Evolutionary conservation across 2,888 invertebrate species (phyloP), one percentile per base, ranked within the genome.

Genomic region (Archaeoteleia sp.): DNA sequence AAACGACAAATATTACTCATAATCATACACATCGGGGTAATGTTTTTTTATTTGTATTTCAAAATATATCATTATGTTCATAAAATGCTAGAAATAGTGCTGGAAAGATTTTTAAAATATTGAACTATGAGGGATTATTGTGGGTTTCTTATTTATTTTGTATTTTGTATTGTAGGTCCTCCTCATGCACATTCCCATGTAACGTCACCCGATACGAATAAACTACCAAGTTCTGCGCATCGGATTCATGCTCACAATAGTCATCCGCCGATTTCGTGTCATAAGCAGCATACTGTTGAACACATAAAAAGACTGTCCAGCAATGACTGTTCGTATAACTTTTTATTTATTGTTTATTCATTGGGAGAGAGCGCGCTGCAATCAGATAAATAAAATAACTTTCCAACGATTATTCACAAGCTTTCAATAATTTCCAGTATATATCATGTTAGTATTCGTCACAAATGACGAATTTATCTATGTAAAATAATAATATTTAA

Each of bases 301-400:
- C 81, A 84, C 67, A 85, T 84, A 70, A 83, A 83, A 68, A 75
- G 83, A 70, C 78, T 85, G 30, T 79, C 83, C 12, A 80, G 80
- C 53, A 82, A 77, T 58, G 82, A 82, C 67, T 70, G 81, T 84
- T 70, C 82, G 81, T 84, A 80, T 73, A 53, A 42, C 14, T 46
- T 55, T 45, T 1, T 29, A 25, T 30, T n/a, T n/a, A n/a, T n/a
- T n/a, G n/a, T n/a, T n/a, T n/a, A n/a, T n/a, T n/a, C n/a, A n/a
- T n/a, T n/a, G n/a, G n/a, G n/a, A n/a, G n/a, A n/a, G n/a, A n/a
- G n/a, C n/a, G n/a, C n/a, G n/a, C n/a, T n/a, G n/a, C n/a, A n/a
- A n/a, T n/a, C n/a, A n/a, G n/a, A n/a, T n/a, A n/a, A n/a, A n/a
- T n/a, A n/a, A n/a, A n/a, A n/a, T n/a, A n/a, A n/a, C n/a, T n/a